Conservation (phyloP, 1,140 invertebrate species). For the Theocolax elegans region DNA sequence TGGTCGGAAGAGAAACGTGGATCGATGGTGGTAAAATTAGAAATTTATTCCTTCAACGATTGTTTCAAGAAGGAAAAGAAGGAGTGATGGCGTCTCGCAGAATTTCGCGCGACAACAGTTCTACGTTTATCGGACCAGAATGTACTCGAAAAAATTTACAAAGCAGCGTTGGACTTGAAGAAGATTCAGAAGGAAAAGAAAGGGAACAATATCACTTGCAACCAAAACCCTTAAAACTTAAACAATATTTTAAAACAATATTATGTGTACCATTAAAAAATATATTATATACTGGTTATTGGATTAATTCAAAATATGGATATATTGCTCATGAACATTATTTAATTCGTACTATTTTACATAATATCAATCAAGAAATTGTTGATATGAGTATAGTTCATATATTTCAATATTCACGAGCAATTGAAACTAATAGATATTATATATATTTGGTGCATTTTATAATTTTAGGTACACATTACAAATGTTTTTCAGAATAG, state of each 20-base stretch:
- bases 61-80: not conserved
- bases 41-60: conserved; percentile 3
- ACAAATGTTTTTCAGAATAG: too few species aligned
- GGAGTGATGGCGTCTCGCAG: not conserved
- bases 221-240: not conserved
- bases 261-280: not conserved
- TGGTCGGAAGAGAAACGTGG: conserved; percentile 13
- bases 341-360: conserved; percentile 12
- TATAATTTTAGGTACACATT: too few species aligned
- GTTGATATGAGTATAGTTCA: not conserved
- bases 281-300: not conserved
- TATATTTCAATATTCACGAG: not conserved
- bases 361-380: conserved; percentile 14
- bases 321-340: not conserved
- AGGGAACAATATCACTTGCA: not conserved
- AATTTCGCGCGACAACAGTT: not conserved
- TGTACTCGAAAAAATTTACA: not conserved
- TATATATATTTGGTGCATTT: too few species aligned
- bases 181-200: not conserved
- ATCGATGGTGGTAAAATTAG: conserved; percentile 17
- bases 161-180: not conserved
- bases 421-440: too few species aligned
- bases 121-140: not conserved
- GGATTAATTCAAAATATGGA: conserved; percentile 3
- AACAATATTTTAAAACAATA: not conserved